Conservation (phyloP, 1,140 invertebrate species). For the Magallana angulata region DNA sequence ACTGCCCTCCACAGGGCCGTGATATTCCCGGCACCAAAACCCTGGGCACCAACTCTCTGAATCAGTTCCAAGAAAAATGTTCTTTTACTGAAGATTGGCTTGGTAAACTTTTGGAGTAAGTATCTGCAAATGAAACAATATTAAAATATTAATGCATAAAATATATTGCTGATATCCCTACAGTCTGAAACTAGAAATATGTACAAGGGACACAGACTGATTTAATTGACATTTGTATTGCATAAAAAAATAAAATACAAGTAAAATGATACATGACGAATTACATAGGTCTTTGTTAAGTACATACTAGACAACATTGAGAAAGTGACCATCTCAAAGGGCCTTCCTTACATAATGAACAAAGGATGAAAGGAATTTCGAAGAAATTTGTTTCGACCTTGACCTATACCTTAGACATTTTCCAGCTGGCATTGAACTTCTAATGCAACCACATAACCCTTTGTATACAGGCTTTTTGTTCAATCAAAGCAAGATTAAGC, state of each 20-base stretch:
- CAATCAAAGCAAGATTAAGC: too few relatives aligned
- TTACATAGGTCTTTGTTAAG: too few relatives aligned
- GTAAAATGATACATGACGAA: background rate
- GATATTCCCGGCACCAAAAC: conserved; percentile 83
- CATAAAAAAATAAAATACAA: background rate
- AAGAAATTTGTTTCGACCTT: too few relatives aligned
- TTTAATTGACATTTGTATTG: background rate
- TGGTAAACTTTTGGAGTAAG: conserved; percentile 82
- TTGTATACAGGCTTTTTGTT: too few relatives aligned
- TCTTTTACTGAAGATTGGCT: conserved; percentile 80
- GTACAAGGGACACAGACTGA: background rate
- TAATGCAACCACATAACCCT: too few relatives aligned
- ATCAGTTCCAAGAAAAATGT: conserved; percentile 83
- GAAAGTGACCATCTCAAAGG: too few relatives aligned
- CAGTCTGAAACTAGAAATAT: background rate
- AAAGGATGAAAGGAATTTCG: too few relatives aligned
- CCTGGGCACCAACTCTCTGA: conserved; percentile 80
- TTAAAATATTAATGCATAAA: conserved; percentile 16
- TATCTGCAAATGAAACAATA: conserved; percentile 75
- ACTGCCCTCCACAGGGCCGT: conserved; percentile 80
- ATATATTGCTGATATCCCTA: background rate
- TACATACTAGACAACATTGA: too few relatives aligned
- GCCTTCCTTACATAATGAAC: too few relatives aligned
- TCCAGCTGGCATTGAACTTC: too few relatives aligned
- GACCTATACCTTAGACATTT: too few relatives aligned